Percentiles rank a stretch among this genome's conserved stretches.
phyloP scores from a whole-genome alignment of 2,113 vertebrate genomes.

The Egretta garzetta region DNA sequence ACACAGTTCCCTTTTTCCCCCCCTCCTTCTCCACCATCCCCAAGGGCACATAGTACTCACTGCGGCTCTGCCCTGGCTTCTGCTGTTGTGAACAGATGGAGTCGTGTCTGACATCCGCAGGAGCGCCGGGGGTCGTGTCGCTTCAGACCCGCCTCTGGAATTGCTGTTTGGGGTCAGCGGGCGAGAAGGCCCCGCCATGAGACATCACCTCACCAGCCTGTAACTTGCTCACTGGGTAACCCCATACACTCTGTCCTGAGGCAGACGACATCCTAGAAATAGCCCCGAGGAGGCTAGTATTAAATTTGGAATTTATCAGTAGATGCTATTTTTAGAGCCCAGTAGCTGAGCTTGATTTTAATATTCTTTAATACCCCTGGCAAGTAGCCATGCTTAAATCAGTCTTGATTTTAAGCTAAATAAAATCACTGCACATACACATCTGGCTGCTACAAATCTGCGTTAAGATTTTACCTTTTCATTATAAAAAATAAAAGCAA shows the following conservation, averaged over 20 bases:
- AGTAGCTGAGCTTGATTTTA: constrained; percentile 12
- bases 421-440: background rate
- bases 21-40: background rate
- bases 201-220: background rate
- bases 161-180: accelerated
- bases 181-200: background rate
- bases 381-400: constrained; percentile 10
- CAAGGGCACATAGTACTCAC: background rate
- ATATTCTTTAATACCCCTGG: constrained; percentile 13
- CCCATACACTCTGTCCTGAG: background rate
- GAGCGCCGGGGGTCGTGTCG: background rate
- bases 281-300: background rate
- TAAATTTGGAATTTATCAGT: background rate
- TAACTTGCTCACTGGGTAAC: background rate
- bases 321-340: background rate
- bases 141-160: background rate
- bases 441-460: background rate
- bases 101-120: background rate
- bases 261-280: background rate
- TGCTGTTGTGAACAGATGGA: background rate
- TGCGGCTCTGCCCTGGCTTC: background rate
- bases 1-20: background rate
- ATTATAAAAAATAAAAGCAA: constrained; percentile 19
- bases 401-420: background rate
- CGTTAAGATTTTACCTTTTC: background rate